Percentiles rank a stretch among this genome's conserved stretches.
These are phyloP conservation scores for Cheilosia variabilis DNA, from an alignment of 2,888 invertebrate species.

Conservation along the genomic window DNA sequence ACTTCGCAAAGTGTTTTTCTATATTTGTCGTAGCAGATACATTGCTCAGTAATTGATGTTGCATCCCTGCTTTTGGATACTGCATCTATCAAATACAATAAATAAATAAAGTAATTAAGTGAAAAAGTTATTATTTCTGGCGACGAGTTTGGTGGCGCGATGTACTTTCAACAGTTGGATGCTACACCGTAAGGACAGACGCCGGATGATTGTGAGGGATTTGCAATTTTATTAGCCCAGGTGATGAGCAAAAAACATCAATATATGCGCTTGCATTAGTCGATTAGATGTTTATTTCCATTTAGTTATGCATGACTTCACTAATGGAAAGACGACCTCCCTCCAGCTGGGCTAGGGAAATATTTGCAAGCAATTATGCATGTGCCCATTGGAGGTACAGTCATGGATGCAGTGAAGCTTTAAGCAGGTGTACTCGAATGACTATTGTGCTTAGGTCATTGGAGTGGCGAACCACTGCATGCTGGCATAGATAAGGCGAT, in stretches of 20 bases:
- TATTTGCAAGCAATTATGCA: conserved; percentile 14
- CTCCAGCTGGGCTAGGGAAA: conserved; percentile 20
- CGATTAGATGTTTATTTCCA: conserved; percentile 19
- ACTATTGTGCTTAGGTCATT: too few species aligned
- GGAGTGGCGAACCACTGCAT: too few species aligned
- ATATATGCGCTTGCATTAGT: conserved; percentile 26
- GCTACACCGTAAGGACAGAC: conserved; percentile 2
- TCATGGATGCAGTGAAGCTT: not conserved
- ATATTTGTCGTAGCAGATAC: conserved; percentile 2
- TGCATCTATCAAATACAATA: conserved; percentile 20
- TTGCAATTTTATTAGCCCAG: conserved; percentile 49
- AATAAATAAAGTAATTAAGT: conserved; percentile 37
- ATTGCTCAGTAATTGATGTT: conserved; percentile 1
- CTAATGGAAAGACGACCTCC: conserved; percentile 22
- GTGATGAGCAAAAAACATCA: conserved; percentile 2
- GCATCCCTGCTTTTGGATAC: conserved; percentile 19
- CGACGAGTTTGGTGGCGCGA: conserved; percentile 10
- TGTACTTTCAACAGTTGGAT: not conserved
- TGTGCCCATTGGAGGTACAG: conserved; percentile 10
- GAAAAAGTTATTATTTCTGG: conserved; percentile 42
- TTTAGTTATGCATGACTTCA: conserved; percentile 56
- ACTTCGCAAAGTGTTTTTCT: conserved; percentile 4
- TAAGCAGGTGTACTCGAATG: not conserved
- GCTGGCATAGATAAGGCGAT: too few species aligned
- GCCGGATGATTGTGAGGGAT: conserved; percentile 21